phyloP scores from a whole-genome alignment of 2,113 vertebrate genomes.

The Poecile atricapillus region DNA sequence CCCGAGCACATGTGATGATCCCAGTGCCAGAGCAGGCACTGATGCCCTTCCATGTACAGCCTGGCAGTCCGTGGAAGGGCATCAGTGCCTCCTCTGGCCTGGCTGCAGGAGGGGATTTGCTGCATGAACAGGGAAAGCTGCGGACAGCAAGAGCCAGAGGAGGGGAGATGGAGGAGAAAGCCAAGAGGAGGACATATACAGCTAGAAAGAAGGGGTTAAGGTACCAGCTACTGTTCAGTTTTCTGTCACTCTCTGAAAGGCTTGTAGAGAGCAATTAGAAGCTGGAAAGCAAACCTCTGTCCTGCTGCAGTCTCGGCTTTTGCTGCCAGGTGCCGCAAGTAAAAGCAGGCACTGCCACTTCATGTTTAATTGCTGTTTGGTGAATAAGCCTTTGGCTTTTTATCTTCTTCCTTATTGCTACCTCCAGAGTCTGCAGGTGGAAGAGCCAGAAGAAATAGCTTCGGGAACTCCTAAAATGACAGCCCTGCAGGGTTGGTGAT shows the following conservation, averaged over 20 bases:
- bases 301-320: background rate
- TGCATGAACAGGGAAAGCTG: background rate
- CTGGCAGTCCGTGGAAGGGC: rapidly evolving
- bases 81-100: background rate
- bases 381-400: background rate
- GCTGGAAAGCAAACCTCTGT: background rate
- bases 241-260: background rate
- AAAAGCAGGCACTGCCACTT: background rate
- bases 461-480: background rate
- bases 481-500: background rate
- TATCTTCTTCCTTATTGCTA: background rate
- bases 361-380: background rate
- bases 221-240: background rate
- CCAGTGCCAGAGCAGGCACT: too few species aligned
- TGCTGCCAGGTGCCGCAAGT: background rate
- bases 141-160: background rate
- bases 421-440: background rate
- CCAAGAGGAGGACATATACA: background rate
- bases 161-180: background rate
- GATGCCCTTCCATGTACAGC: background rate
- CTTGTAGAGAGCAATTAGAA: background rate
- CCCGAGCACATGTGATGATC: rapidly evolving
- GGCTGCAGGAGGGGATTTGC: rapidly evolving
- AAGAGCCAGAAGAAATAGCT: background rate
- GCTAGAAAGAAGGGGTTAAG: background rate